Evolutionary conservation across 1,140 invertebrate species (phyloP).

Genomic region (Drosophila santomea): DNA sequence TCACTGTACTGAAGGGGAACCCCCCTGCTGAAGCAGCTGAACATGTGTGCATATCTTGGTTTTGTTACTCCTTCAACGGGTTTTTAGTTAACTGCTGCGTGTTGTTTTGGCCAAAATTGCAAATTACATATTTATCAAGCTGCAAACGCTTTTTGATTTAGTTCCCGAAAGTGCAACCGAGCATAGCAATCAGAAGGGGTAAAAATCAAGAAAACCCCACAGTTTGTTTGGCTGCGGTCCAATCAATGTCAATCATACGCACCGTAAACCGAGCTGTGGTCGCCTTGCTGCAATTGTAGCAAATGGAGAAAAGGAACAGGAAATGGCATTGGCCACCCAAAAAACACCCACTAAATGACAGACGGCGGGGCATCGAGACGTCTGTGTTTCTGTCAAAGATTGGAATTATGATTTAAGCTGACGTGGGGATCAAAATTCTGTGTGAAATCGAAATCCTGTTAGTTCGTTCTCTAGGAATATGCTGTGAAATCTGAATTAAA

Average conservation of each 20-base stretch:
- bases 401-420: constrained; percentile 2
- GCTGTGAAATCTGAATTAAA: constrained; percentile 27
- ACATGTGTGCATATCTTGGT: constrained; percentile 12
- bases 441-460: background rate
- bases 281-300: constrained; percentile 12
- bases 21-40: background rate
- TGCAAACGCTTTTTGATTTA: constrained; percentile 56
- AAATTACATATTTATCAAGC: constrained; percentile 63
- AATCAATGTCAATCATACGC: constrained; percentile 63
- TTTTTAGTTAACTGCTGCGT: constrained; percentile 27
- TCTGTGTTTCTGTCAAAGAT: constrained; percentile 3
- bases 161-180: constrained; percentile 39
- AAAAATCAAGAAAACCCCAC: background rate
- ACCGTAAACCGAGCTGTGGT: constrained; percentile 42
- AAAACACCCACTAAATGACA: constrained; percentile 13
- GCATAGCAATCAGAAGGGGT: constrained; percentile 10
- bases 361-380: background rate
- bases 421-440: background rate
- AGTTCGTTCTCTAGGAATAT: background rate
- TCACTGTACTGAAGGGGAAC: constrained; percentile 17
- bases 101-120: constrained; percentile 46
- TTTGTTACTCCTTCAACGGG: constrained; percentile 3
- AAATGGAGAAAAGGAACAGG: background rate
- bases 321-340: constrained; percentile 12
- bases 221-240: constrained; percentile 30